Base-by-base conservation (phyloP, 2,888 invertebrate genomes). In the Rhaphigaster nebulosa region DNA sequence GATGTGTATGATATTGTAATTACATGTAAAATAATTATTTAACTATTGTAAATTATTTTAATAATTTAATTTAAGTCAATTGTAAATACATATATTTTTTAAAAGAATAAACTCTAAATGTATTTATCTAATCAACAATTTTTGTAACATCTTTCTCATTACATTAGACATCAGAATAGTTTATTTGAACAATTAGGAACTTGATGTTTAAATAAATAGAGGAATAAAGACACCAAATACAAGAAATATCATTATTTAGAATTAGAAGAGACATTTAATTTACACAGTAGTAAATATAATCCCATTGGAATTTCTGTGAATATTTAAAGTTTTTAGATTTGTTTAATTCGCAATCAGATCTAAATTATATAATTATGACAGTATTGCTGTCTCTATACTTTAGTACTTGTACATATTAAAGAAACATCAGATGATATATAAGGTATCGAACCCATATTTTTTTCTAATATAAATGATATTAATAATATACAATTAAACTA, bases 1-100 rank as follows among this genome's bases (percentile, higher is more conserved):
- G 38, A 76, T 84, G n/a, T 84, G 84, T 84, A 84, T 84, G 26
- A 84, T 84, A 84, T 45, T 84, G 84, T 84, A 84, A 84, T 84
- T 84, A 84, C 18, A 45, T 84, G 84, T 84, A 84, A 84, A 84
- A 84, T 84, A 84, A 84, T n/a, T 41, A 80, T 80, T 65, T 50
- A 45, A 84, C 45, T 45, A 26, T 84, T 84, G 84, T 84, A 84
- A 84, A 84, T 84, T 84, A 45, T 84, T 84, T 50, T 84, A 84
- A 84, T 45, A 84, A 45, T 84, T 50, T 45, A 84, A 45, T 45
- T 45, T 45, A 41, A 84, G 45, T n/a, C 45, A 45, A 84, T 84
- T 84, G 84, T 84, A 84, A 84, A 84, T 84, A 84, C 23, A 45
- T 45, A 84, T 84, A 12, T 76, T 76, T 80, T 23, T n/a, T 50